These are phyloP conservation scores for Nanorana parkeri DNA, from an alignment of 2,113 vertebrate genomes.

Conservation along the genomic window DNA sequence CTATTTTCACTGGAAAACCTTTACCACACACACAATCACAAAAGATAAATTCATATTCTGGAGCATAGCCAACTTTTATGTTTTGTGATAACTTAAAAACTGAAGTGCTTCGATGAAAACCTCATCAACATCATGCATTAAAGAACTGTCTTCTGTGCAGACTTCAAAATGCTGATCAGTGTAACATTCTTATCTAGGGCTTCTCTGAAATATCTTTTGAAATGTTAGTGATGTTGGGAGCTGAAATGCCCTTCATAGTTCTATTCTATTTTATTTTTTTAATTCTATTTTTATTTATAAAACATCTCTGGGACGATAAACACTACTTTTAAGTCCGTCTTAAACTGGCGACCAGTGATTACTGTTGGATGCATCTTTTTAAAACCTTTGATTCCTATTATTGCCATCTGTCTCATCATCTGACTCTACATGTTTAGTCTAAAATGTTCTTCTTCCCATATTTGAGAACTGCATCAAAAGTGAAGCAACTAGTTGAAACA, in stretches of 20 bases:
- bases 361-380: slow-evolving; percentile 21
- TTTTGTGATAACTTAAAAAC: slow-evolving; percentile 34
- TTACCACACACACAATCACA: not conserved
- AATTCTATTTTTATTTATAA: slow-evolving; percentile 43
- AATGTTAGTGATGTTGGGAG: slow-evolving; percentile 35
- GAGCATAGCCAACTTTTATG: slow-evolving; percentile 11
- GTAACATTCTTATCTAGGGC: slow-evolving; percentile 25
- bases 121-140: slow-evolving; percentile 41
- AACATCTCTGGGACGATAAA: slow-evolving; percentile 6
- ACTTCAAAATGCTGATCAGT: slow-evolving; percentile 47
- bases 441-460: slow-evolving; percentile 30
- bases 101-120: slow-evolving; percentile 36
- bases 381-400: slow-evolving; percentile 31
- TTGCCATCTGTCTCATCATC: slow-evolving; percentile 21
- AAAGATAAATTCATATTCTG: slow-evolving; percentile 4
- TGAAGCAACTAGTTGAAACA: not conserved
- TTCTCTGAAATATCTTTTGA: slow-evolving; percentile 41
- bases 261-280: slow-evolving; percentile 33
- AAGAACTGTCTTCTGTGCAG: slow-evolving; percentile 35
- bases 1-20: not conserved
- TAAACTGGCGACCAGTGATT: slow-evolving; percentile 26
- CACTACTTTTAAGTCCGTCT: slow-evolving; percentile 42
- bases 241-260: slow-evolving; percentile 41
- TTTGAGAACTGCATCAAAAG: slow-evolving; percentile 11
- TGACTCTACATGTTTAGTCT: slow-evolving; percentile 25